Conservation (phyloP, 53 echinoderm and acorn worm genomes). For the Zoroaster sp. region DNA sequence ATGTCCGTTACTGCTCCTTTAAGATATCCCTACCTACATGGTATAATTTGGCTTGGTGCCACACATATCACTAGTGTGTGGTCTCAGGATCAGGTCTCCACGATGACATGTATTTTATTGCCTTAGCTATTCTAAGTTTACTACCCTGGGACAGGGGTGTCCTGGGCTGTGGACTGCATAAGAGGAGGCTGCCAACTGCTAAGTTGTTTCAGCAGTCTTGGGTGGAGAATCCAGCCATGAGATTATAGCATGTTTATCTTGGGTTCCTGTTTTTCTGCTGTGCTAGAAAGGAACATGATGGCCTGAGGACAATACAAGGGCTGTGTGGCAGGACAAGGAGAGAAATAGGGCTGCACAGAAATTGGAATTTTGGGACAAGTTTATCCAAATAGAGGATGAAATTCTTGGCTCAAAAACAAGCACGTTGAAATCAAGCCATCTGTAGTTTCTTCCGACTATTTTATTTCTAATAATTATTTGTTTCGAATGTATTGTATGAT, state of each 20-base stretch:
- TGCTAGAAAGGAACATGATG: background rate
- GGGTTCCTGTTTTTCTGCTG: background rate
- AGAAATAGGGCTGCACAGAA: slow-evolving; percentile 2
- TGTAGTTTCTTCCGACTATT: too few relatives aligned
- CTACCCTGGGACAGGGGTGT: slow-evolving; percentile 3
- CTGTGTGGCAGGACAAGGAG: background rate
- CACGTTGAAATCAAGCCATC: too few relatives aligned
- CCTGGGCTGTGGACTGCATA: background rate
- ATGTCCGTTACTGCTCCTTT: slow-evolving; percentile 35
- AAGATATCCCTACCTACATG: slow-evolving; percentile 16
- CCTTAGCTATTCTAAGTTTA: background rate
- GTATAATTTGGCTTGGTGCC: slow-evolving; percentile 23
- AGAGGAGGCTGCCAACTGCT: background rate
- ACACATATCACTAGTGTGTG: slow-evolving; percentile 55
- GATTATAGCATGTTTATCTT: slow-evolving; percentile 43
- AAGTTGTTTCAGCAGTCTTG: slow-evolving; percentile 8
- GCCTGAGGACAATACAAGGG: background rate
- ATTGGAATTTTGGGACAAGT: background rate
- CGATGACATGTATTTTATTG: slow-evolving; percentile 50
- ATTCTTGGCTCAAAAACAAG: too few relatives aligned
- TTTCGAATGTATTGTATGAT: background rate
- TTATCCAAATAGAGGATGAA: background rate
- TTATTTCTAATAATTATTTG: too few relatives aligned
- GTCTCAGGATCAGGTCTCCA: slow-evolving; percentile 1
- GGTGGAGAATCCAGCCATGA: slow-evolving; percentile 19